Base-by-base conservation (phyloP, 2,797 vertebrate species). In the Setipinna tenuifilis region DNA sequence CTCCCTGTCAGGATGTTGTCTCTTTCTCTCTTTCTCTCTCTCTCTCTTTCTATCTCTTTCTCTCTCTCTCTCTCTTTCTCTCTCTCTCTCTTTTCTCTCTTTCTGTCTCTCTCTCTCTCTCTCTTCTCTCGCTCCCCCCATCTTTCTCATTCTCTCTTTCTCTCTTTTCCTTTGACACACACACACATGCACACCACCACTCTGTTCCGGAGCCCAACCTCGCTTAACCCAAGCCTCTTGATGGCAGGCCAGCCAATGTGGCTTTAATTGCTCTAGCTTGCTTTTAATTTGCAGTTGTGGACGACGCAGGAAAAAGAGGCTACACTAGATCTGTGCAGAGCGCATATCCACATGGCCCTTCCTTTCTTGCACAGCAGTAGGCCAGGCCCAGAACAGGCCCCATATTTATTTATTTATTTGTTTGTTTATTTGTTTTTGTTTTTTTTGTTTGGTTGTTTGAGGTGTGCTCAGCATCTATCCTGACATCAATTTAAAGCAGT, bases 211-310 rank as follows among this genome's bases (percentile, higher is more conserved):
- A 35, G 57, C 75, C 65, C 82, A 35, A 58, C 23, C 48, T 14
- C 31, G 57, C 44, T 54, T 87, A 86, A 84, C 83, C 85, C 50
- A 78, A 83, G 82, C 81, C 31, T 65, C 62, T 54, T 54, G 61
- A 68, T 81, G 83, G 68, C 28, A 78, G 61, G 85, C 81, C 85
- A 71, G 82, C 23, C 75, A 85, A 87, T 87, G 83, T 91, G 86
- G 83, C 90, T 87, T 88, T 91, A 88, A 88, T 88, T 58, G 81
- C 78, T 71, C 82, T 86, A 86, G 78, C 83, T 41, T 90, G 89
- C 87, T 90, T 88, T 88, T 68, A 44, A 84, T 89, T 87, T 86
- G 25, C 75, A 48, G 68, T 78, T 87, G 59, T 83, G 85, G 61
- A 87, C 41, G 81, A 81, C 23, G 35, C 81, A 68, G 71, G 82